phyloP scores from a whole-genome alignment of 2,113 vertebrate genomes.

The Dipodomys stephensi region DNA sequence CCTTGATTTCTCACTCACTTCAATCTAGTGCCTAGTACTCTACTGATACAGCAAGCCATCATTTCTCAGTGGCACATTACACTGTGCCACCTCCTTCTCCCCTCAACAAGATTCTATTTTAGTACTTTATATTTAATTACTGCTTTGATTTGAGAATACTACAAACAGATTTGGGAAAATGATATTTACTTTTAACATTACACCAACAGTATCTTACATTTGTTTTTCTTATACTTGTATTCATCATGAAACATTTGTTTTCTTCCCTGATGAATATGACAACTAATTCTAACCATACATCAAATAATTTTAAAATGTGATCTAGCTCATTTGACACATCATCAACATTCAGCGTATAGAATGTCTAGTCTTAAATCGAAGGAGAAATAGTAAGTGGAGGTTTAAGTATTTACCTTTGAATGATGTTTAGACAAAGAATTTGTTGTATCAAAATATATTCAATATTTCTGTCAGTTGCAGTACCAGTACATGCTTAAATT shows the following conservation, averaged over 20 bases:
- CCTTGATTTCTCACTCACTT: not conserved
- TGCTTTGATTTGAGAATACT: not conserved
- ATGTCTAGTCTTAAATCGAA: not conserved
- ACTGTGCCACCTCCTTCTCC: too few relatives aligned
- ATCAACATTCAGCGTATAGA: too few relatives aligned
- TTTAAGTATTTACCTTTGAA: not conserved
- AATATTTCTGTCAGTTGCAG: too few relatives aligned
- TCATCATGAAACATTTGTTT: not conserved
- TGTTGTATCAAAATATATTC: not conserved
- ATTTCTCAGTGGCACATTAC: rapidly evolving
- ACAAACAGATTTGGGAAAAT: too few relatives aligned
- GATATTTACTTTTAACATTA: not conserved
- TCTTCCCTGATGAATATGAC: not conserved
- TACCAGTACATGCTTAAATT: not conserved
- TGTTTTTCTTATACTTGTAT: not conserved
- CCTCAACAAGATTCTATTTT: rapidly evolving
- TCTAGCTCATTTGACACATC: not conserved
- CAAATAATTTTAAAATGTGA: not conserved
- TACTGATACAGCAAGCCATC: rapidly evolving
- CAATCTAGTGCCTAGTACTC: rapidly evolving
- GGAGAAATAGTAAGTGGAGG: too few relatives aligned
- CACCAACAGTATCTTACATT: not conserved
- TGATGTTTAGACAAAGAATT: not conserved
- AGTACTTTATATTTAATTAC: not conserved
- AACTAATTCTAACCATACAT: not conserved